Conservation (phyloP, 2,113 vertebrate genomes). For the Pogona vitticeps region DNA sequence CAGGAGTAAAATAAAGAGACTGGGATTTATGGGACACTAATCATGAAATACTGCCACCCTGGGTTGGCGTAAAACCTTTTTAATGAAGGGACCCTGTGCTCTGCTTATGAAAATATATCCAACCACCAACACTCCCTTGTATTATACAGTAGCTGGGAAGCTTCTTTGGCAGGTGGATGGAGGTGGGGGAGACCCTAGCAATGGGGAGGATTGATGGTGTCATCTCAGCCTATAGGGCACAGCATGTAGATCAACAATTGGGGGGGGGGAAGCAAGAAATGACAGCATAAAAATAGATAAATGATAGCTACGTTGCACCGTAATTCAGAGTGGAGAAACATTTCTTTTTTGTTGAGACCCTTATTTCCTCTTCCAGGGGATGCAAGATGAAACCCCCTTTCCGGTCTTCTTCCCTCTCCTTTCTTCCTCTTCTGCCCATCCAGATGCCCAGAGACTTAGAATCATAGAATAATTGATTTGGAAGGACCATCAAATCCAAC, state of each 20-base stretch:
- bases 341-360: neutral
- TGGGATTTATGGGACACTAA: slow-evolving; percentile 2
- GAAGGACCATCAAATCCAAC: too few relatives aligned
- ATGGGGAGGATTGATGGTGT: neutral
- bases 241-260: neutral
- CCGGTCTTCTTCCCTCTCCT: too few relatives aligned
- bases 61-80: neutral
- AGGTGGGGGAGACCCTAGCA: neutral
- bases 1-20: neutral
- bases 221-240: neutral
- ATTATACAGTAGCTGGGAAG: neutral
- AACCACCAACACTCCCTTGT: neutral
- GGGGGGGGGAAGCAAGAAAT: too few relatives aligned
- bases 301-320: neutral
- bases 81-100: neutral
- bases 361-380: neutral
- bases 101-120: neutral
- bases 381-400: too few relatives aligned
- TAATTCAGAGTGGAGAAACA: neutral
- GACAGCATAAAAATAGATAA: too few relatives aligned
- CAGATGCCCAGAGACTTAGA: too few relatives aligned
- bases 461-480: too few relatives aligned
- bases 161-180: neutral
- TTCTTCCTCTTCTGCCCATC: too few relatives aligned
- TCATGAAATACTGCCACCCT: neutral